These are phyloP conservation scores for Drosophila kambysellisi DNA, from an alignment of 2,888 invertebrate genomes.

Conservation along the genomic window DNA sequence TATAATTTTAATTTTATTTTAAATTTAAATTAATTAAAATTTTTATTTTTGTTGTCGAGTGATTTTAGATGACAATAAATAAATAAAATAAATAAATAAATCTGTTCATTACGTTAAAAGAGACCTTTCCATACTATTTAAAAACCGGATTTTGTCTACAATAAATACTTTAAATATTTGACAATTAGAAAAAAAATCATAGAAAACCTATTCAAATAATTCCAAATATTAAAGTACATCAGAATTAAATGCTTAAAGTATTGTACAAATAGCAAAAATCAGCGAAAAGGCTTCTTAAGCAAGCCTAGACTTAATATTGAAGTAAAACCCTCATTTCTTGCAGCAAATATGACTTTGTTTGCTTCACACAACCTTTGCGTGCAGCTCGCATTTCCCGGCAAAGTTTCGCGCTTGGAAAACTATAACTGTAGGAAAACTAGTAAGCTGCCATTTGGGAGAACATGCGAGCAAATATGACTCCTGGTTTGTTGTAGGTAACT, in stretches of 20 bases:
- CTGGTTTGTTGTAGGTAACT: constrained; percentile 24
- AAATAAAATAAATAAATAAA: too few species aligned
- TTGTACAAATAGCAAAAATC: not conserved
- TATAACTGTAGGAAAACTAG: not conserved
- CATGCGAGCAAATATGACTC: constrained; percentile 6
- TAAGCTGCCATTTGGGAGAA: constrained; percentile 21
- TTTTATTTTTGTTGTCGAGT: too few species aligned
- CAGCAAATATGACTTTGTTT: not conserved
- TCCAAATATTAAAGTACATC: not conserved
- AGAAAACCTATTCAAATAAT: not conserved
- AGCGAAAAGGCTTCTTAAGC: not conserved
- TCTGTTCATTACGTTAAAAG: not conserved
- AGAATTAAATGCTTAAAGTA: not conserved
- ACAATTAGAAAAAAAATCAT: not conserved
- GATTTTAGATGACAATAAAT: too few species aligned
- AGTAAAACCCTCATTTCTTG: not conserved
- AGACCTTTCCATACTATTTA: not conserved
- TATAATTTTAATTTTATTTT: too few species aligned
- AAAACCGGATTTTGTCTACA: not conserved
- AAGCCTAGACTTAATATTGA: not conserved
- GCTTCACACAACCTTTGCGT: not conserved
- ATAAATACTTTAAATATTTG: not conserved
- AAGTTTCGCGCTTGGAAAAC: not conserved
- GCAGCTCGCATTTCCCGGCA: not conserved
- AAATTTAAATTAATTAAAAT: too few species aligned